Evolutionary conservation across 1,140 invertebrate genomes (phyloP).

Genomic region (Trichonephila clavata): DNA sequence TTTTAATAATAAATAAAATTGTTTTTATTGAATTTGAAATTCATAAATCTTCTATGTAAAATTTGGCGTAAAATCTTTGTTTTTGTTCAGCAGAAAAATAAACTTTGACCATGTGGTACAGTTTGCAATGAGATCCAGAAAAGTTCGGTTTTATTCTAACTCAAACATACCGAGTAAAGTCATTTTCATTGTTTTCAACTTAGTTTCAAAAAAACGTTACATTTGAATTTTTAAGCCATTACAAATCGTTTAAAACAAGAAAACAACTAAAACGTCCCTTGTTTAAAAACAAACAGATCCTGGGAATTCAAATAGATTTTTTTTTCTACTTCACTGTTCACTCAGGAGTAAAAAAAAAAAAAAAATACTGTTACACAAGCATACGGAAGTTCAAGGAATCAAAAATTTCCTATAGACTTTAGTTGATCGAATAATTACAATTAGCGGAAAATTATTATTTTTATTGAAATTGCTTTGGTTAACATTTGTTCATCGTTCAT

Average conservation of each 20-base stretch:
- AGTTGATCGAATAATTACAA: no score
- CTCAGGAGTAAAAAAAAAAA: no score
- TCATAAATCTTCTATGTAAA: no score
- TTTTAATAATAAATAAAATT: no score
- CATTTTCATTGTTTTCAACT: constrained; percentile 3
- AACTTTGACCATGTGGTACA: not conserved
- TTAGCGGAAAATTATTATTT: no score
- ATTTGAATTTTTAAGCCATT: constrained; percentile 20
- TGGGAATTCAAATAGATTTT: not conserved
- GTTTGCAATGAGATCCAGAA: not conserved
- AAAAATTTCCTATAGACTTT: no score
- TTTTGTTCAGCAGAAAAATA: not conserved
- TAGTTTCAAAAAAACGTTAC: not conserved
- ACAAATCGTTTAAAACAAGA: constrained; percentile 8
- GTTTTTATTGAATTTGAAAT: no score
- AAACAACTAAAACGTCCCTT: not conserved
- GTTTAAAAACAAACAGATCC: not conserved
- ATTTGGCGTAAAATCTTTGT: no score
- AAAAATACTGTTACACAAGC: no score
- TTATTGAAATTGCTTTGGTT: no score
- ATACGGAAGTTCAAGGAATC: no score
- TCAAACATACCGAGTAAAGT: not conserved
- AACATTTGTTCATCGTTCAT: no score
- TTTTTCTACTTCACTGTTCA: not conserved
- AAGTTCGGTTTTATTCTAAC: not conserved